Evolutionary conservation across 2,113 vertebrate species (phyloP), one percentile per base, ranked within the genome.

Genomic region (Chaenocephalus aceratus): DNA sequence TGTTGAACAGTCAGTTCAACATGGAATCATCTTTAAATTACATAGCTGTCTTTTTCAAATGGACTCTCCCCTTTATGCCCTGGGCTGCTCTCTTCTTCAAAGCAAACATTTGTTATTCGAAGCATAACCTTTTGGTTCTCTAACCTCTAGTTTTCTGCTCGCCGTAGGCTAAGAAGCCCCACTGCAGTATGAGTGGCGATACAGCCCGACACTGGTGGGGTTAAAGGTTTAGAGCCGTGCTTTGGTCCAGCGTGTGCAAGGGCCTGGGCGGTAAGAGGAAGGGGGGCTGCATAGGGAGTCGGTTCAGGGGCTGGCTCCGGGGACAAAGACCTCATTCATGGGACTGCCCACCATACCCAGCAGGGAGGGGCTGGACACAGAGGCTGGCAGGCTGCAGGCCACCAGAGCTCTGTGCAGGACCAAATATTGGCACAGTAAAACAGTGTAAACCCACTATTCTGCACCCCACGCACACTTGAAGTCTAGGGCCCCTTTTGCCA

Each of bases 251-350:
- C 77, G 49, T 86, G 89, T 86, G 86, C 82, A 87, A 83, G 83
- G 79, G 71, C 77, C 63, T 44, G 72, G 83, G 83, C 57, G 68
- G 78, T 49, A 53, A 76, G 52, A 62, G 75, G 69, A 72, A 68
- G 79, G 79, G 81, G 82, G 77, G 82, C 66, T 86, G 79, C 68
- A 86, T 75, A 57, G 86, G 56, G 81, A 91, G 77, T 26, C 60
- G 72, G 89, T 87, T 90, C 77, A 76, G 92, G 92, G 92, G 91
- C 89, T 92, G 89, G 89, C 77, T 86, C 69, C 21, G 4, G n/a
- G 72, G 81, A 94, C 94, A 95, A 95, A 94, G 91, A 78, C 84
- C 73, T 87, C 80, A 86, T 95, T 96, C 89, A 95, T 44, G 9
- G 76, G 82, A 64, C 84, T n/a, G 68, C 91, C 91, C 86, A 89